Evolutionary conservation across 1,140 invertebrate species (phyloP).

Genomic region (Pseudomyrmex concolor): DNA sequence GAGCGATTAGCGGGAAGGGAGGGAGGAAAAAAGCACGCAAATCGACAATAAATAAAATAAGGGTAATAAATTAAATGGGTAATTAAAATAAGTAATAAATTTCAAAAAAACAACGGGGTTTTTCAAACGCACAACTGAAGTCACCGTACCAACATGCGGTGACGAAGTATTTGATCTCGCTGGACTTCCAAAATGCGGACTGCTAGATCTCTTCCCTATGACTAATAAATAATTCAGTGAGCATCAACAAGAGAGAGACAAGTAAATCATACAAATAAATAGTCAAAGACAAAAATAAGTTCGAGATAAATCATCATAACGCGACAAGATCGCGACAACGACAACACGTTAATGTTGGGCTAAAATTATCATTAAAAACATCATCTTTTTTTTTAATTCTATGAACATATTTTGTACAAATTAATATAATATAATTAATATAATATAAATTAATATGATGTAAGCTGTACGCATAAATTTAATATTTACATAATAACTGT

Average conservation of each 20-base stretch:
- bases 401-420: not conserved
- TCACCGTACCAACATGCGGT: conserved; percentile 78
- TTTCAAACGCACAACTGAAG: conserved; percentile 55
- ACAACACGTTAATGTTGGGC: not conserved
- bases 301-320: not conserved
- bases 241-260: conserved; percentile 43
- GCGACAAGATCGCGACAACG: not conserved
- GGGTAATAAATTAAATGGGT: not conserved
- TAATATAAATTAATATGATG: not conserved
- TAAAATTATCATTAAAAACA: too few relatives aligned
- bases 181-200: conserved; percentile 82
- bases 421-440: not conserved
- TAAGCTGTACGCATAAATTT: not conserved
- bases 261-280: not conserved
- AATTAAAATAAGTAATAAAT: not conserved
- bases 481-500: conserved; percentile 9
- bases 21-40: too few relatives aligned
- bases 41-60: not conserved
- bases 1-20: too few relatives aligned
- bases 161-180: conserved; percentile 75
- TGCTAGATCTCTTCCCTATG: conserved; percentile 78
- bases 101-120: conserved; percentile 4
- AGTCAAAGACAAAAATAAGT: conserved; percentile 12
- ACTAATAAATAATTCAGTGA: conserved; percentile 69
- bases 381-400: too few relatives aligned